Evolutionary conservation across 2,797 vertebrate species (phyloP).

Genomic region (Cyclura pinguis): DNA sequence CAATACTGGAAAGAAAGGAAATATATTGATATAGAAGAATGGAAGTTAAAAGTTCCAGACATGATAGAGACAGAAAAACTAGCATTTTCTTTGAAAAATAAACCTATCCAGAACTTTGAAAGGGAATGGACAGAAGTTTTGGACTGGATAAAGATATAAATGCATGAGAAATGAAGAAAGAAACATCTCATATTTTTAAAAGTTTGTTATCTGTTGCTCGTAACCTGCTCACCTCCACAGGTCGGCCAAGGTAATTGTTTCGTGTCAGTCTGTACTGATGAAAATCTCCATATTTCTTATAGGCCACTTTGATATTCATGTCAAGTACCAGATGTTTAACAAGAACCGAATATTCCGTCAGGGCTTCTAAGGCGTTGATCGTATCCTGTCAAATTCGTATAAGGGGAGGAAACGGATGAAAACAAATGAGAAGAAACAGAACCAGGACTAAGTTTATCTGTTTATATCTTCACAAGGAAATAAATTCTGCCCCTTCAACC

Average conservation of each 20-base stretch:
- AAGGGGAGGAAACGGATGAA: conserved; percentile 1
- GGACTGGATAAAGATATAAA: too few relatives aligned
- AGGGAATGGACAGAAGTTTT: too few relatives aligned
- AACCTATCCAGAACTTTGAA: too few relatives aligned
- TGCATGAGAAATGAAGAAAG: too few relatives aligned
- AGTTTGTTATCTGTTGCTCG: not conserved
- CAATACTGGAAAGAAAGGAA: too few relatives aligned
- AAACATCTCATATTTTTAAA: not conserved
- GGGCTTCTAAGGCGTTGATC: conserved; percentile 86
- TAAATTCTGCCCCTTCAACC: too few relatives aligned
- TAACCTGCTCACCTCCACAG: conserved; percentile 81
- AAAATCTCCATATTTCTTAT: conserved; percentile 77
- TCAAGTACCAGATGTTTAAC: conserved; percentile 75
- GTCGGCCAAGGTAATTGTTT: conserved; percentile 78
- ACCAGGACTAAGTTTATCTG: conserved; percentile 11
- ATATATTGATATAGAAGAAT: too few relatives aligned
- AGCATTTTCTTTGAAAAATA: too few relatives aligned
- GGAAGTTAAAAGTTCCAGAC: too few relatives aligned
- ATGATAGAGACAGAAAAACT: too few relatives aligned
- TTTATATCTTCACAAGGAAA: not conserved
- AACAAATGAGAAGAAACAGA: not conserved
- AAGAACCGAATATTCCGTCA: conserved; percentile 85
- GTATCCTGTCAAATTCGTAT: conserved; percentile 82
- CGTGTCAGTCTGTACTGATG: conserved; percentile 77
- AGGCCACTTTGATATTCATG: conserved; percentile 84